These are phyloP conservation scores for Erpetoichthys calabaricus DNA, from an alignment of 2,797 vertebrate species.

Conservation along the genomic window DNA sequence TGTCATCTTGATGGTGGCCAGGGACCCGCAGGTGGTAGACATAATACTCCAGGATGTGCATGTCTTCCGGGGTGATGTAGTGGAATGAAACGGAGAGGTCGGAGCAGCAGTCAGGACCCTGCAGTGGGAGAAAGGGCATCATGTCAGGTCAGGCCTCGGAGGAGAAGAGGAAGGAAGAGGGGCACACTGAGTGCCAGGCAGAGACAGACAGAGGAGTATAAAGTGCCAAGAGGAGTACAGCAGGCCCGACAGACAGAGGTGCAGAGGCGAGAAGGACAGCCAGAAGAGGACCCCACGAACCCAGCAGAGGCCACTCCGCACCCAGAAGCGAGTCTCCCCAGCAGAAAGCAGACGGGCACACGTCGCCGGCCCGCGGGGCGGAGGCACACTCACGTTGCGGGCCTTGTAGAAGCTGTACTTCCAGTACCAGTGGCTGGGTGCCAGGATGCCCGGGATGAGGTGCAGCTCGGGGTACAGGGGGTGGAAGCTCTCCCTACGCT, in stretches of 20 bases:
- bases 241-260: no score
- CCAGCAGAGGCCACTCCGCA: no score
- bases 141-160: neutral
- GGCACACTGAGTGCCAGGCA: no score
- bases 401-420: constrained; percentile 8
- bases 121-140: neutral
- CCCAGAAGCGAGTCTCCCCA: no score
- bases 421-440: constrained; percentile 3
- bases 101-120: constrained; percentile 14
- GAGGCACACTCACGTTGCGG: constrained; percentile 1
- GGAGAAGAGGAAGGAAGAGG: no score
- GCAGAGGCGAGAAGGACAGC: no score
- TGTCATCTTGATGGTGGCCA: constrained; percentile 6
- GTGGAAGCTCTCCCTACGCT: constrained; percentile 7
- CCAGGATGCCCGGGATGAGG: neutral
- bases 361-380: no score
- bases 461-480: neutral
- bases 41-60: constrained; percentile 8
- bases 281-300: no score
- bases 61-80: constrained; percentile 3
- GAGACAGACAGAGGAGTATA: no score
- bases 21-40: constrained; percentile 7
- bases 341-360: no score
- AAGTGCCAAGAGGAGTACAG: no score
- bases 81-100: constrained; percentile 14